Percentiles rank a stretch among this genome's conserved stretches.
Evolutionary conservation across 2,113 vertebrate genomes (phyloP).

Genomic region (Takifugu bimaculatus): DNA sequence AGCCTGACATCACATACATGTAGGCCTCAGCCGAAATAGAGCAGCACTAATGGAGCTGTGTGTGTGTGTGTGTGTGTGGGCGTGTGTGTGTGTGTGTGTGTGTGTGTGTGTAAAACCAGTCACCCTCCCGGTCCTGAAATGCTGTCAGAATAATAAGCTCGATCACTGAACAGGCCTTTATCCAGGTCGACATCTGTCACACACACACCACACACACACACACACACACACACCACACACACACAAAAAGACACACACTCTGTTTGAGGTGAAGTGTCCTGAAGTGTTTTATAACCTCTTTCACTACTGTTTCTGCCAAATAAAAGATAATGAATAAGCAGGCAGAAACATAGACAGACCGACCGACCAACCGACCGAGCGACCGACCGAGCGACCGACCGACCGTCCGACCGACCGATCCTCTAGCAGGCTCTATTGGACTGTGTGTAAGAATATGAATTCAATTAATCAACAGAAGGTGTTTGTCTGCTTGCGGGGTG

Average conservation of each 20-base stretch:
- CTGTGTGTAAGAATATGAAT: conserved; percentile 24
- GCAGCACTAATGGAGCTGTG: conserved; percentile 56
- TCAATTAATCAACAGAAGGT: conserved; percentile 43
- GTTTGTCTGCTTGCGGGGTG: conserved; percentile 33
- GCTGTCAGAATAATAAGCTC: conserved; percentile 69
- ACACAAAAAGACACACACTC: conserved; percentile 18
- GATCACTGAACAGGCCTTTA: conserved; percentile 59
- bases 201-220: conserved; percentile 22
- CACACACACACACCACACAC: conserved; percentile 16
- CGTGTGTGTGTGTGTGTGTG: conserved; percentile 9
- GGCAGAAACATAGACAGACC: background rate
- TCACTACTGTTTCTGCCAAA: conserved; percentile 30
- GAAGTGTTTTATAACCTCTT: conserved; percentile 49
- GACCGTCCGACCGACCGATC: too few species aligned
- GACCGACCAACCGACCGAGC: too few species aligned
- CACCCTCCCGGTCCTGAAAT: conserved; percentile 53
- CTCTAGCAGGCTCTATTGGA: background rate
- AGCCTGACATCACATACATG: conserved; percentile 30
- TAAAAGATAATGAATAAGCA: conserved; percentile 25
- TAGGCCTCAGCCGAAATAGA: conserved; percentile 56
- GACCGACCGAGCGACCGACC: too few species aligned
- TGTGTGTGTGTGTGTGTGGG: conserved; percentile 10
- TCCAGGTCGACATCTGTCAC: conserved; percentile 60
- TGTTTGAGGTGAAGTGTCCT: conserved; percentile 48
- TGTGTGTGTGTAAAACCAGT: conserved; percentile 44